phyloP scores from a whole-genome alignment of 2,797 vertebrate genomes.

The Enteromius argenteus region DNA sequence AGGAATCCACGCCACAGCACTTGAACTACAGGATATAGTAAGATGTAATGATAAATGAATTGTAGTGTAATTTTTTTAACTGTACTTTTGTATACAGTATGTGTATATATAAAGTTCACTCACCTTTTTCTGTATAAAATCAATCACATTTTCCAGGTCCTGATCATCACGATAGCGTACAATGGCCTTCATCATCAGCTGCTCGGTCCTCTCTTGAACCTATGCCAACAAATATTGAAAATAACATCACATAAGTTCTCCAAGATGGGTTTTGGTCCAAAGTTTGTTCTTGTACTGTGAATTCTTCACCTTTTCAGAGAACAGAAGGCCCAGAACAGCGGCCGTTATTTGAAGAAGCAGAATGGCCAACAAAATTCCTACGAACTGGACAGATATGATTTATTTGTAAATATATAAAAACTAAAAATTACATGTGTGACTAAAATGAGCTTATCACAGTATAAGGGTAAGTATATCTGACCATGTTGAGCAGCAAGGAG shows the following conservation, averaged over 20 bases:
- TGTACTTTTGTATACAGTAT: background rate
- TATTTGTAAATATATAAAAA: background rate
- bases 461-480: slow-evolving; percentile 48
- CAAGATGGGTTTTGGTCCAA: background rate
- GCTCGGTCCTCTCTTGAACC: slow-evolving; percentile 78
- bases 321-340: slow-evolving; percentile 77
- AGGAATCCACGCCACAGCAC: slow-evolving; percentile 82
- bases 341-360: slow-evolving; percentile 80
- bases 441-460: background rate
- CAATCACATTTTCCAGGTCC: slow-evolving; percentile 86
- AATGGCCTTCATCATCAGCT: slow-evolving; percentile 73
- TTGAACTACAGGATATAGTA: slow-evolving; percentile 74
- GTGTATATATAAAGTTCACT: background rate
- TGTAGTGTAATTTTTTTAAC: background rate
- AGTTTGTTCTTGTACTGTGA: background rate
- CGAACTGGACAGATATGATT: slow-evolving; percentile 72
- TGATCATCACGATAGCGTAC: slow-evolving; percentile 81
- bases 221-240: slow-evolving; percentile 61
- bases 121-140: slow-evolving; percentile 89
- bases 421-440: background rate
- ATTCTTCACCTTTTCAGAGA: slow-evolving; percentile 78
- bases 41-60: background rate
- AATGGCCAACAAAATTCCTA: slow-evolving; percentile 74
- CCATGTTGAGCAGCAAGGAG: slow-evolving; percentile 75
- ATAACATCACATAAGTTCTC: background rate